A percentile compares a stretch with the other conserved stretches of the same genome.
phyloP scores from a whole-genome alignment of 2,113 vertebrate species.

The Anguilla rostrata region DNA sequence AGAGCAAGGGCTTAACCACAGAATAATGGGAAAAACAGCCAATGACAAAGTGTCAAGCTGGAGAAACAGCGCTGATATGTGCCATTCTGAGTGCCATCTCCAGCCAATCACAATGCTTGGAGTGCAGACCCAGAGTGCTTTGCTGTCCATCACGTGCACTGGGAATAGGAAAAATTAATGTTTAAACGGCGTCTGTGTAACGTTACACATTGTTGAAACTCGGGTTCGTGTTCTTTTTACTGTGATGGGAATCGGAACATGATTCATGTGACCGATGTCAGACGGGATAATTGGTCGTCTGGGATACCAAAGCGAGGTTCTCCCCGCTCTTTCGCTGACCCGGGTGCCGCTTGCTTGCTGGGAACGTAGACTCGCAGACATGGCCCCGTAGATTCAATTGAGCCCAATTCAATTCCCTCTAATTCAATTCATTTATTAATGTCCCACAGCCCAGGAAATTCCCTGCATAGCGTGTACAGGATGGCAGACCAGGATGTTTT shows the following conservation, averaged over 20 bases:
- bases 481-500: background rate
- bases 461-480: background rate
- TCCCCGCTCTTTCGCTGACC: slow-evolving; percentile 69
- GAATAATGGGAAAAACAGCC: background rate
- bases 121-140: background rate
- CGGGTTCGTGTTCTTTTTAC: slow-evolving; percentile 49
- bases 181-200: slow-evolving; percentile 19
- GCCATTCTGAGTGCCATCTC: background rate
- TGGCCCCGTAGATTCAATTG: background rate
- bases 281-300: slow-evolving; percentile 84
- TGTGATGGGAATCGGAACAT: slow-evolving; percentile 73
- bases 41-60: background rate
- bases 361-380: background rate
- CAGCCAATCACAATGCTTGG: background rate
- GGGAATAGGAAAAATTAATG: background rate
- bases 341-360: background rate
- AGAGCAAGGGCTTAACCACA: background rate
- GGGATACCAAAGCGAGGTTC: slow-evolving; percentile 75
- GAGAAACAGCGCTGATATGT: background rate
- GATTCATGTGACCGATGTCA: slow-evolving; percentile 91
- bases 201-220: slow-evolving; percentile 75
- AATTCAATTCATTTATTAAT: background rate
- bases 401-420: background rate
- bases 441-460: background rate
- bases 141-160: background rate